A percentile compares a stretch with the other conserved stretches of the same genome.
These are phyloP conservation scores for Labeo rohita DNA, from an alignment of 2,113 vertebrate genomes.

Conservation along the genomic window DNA sequence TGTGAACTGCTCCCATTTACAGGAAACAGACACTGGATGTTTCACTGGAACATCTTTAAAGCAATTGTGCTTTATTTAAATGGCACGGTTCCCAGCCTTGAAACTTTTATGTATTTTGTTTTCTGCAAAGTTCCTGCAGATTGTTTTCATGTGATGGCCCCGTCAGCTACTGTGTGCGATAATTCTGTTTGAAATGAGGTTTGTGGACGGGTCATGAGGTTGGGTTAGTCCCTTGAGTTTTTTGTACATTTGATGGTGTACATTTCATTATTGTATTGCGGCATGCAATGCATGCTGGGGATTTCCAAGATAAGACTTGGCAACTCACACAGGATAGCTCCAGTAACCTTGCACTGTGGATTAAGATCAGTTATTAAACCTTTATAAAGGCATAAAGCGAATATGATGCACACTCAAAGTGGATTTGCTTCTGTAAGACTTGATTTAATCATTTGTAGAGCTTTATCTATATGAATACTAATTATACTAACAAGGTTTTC, in stretches of 20 bases:
- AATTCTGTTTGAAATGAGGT: not conserved
- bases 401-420: not conserved
- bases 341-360: not conserved
- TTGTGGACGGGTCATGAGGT: conserved; percentile 12
- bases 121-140: not conserved
- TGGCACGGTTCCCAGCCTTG: not conserved
- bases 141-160: not conserved
- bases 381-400: not conserved
- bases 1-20: conserved; percentile 10
- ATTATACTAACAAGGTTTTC: not conserved
- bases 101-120: not conserved
- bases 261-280: not conserved
- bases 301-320: conserved; percentile 6
- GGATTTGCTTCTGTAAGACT: not conserved
- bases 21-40: not conserved
- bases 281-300: conserved; percentile 19
- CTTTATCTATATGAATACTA: not conserved
- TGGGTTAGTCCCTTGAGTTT: not conserved
- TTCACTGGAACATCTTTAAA: conserved; percentile 19
- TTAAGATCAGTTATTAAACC: not conserved
- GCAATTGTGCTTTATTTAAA: not conserved
- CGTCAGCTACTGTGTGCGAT: not conserved
- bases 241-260: no score
- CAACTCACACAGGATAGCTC: not conserved
- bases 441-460: not conserved